These are phyloP conservation scores for Notarius lentiginosus DNA, from an alignment of 2,113 vertebrate species.

Conservation along the genomic window DNA sequence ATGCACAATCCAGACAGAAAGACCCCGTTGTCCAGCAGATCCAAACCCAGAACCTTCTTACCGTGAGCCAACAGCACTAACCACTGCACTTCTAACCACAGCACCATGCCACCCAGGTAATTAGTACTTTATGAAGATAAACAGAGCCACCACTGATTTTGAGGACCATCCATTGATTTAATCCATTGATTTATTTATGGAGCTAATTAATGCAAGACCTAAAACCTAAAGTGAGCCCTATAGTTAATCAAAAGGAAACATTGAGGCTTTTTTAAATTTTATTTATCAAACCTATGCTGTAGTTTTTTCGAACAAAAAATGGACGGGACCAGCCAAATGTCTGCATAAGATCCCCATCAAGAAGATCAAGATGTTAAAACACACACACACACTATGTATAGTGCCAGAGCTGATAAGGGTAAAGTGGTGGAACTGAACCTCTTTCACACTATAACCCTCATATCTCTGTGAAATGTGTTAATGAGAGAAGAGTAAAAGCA, in stretches of 20 bases:
- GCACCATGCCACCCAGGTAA: no score
- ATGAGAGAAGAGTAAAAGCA: slow-evolving; percentile 47
- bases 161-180: neutral
- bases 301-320: neutral
- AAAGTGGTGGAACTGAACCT: slow-evolving; percentile 34
- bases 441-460: slow-evolving; percentile 24
- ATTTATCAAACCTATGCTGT: neutral
- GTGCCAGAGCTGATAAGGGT: neutral
- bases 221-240: neutral
- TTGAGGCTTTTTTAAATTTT: neutral
- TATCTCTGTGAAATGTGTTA: slow-evolving; percentile 45
- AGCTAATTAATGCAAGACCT: neutral
- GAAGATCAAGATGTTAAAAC: neutral
- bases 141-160: neutral
- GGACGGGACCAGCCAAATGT: neutral
- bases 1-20: no score
- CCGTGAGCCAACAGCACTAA: no score
- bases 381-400: neutral
- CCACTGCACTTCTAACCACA: no score
- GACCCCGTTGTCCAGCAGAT: no score
- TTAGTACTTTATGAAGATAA: neutral
- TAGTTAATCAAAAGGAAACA: neutral
- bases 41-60: no score
- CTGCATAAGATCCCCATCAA: neutral
- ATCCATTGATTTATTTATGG: neutral